Conservation (phyloP, 2,113 vertebrate species). For the Oncorhynchus clarkii region DNA sequence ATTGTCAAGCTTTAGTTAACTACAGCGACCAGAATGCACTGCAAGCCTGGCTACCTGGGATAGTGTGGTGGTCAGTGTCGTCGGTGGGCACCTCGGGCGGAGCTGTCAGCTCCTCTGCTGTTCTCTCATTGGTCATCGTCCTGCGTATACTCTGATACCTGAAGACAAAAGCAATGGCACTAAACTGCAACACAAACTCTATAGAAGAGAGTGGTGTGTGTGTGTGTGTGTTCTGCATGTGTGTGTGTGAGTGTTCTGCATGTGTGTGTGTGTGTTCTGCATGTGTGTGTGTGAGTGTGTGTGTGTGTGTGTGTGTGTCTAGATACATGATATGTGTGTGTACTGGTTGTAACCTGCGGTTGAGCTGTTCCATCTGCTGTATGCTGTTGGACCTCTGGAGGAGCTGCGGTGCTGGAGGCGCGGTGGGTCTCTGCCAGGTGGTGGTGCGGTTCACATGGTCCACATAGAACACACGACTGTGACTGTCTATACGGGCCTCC, state of each 20-base stretch:
- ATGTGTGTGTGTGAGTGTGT: not conserved
- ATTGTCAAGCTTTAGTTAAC: not conserved
- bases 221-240: not conserved
- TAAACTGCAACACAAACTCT: no score
- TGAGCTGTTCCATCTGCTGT: conserved; percentile 95
- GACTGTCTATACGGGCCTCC: conserved; percentile 94
- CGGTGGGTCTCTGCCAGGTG: conserved; percentile 90
- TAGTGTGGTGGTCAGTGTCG: conserved; percentile 63
- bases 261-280: not conserved
- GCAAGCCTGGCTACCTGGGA: conserved; percentile 46
- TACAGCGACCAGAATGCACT: not conserved
- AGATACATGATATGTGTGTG: not conserved
- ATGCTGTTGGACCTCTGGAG: conserved; percentile 92
- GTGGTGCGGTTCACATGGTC: conserved; percentile 94
- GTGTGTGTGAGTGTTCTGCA: not conserved
- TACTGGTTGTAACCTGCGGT: conserved; percentile 78
- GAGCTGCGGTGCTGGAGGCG: conserved; percentile 84
- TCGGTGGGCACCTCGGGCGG: conserved; percentile 60
- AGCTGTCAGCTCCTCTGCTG: conserved; percentile 76
- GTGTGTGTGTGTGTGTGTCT: not conserved
- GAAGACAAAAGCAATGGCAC: not conserved
- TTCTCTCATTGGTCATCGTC: conserved; percentile 90
- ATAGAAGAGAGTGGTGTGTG: not conserved
- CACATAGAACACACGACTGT: conserved; percentile 91
- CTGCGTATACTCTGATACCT: conserved; percentile 98